phyloP scores from a whole-genome alignment of 2,113 vertebrate species.

The Ameiurus melas region DNA sequence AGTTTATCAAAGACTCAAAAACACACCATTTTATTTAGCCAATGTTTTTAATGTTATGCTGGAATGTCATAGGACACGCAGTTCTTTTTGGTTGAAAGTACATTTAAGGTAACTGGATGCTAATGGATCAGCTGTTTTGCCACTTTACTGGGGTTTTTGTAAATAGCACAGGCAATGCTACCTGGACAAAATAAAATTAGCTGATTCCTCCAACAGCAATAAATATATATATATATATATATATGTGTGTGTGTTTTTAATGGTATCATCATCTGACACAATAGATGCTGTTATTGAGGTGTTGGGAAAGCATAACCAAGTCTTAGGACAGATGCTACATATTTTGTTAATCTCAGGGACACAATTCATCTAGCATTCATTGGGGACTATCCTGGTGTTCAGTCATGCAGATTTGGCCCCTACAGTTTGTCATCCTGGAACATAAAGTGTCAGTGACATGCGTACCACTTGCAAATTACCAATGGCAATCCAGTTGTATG shows the following conservation, averaged over 20 bases:
- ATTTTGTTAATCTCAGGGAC: background rate
- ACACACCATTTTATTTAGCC: background rate
- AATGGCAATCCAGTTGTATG: background rate
- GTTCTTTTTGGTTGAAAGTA: background rate
- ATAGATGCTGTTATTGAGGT: background rate
- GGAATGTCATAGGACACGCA: background rate
- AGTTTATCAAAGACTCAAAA: background rate
- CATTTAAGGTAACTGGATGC: background rate
- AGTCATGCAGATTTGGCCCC: background rate
- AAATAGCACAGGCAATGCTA: background rate
- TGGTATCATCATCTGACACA: background rate
- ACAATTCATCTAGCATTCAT: background rate
- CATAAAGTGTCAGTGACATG: background rate
- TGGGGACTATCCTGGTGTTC: background rate
- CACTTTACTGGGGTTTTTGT: background rate
- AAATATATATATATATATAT: too few relatives aligned
- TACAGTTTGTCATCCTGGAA: background rate
- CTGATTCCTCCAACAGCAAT: background rate
- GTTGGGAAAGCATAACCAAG: background rate
- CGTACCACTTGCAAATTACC: background rate
- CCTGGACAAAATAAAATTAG: background rate
- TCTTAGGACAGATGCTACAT: background rate
- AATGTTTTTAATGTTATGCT: background rate
- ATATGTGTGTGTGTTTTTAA: too few relatives aligned
- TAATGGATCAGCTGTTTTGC: background rate